Evolutionary conservation across 2,113 vertebrate species (phyloP).

Genomic region (Podiceps cristatus): DNA sequence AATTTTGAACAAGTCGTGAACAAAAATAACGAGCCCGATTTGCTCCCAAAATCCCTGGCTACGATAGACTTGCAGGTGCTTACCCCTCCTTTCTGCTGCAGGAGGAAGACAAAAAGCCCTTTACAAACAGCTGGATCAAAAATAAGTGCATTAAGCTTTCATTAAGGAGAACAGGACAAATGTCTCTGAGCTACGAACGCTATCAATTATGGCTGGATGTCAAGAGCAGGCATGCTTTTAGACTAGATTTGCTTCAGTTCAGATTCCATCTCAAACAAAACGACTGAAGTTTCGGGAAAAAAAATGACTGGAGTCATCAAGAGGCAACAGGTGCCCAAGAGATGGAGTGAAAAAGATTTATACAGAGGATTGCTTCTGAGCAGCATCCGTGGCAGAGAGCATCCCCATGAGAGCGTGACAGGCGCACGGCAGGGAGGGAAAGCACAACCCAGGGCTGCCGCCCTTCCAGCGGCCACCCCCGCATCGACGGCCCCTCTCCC

Average conservation of each 20-base stretch:
- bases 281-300: accelerated
- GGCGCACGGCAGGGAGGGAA: background rate
- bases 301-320: background rate
- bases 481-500: background rate
- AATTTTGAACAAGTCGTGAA: background rate
- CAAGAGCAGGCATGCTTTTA: background rate
- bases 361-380: background rate
- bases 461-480: background rate
- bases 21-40: background rate
- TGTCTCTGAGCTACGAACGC: background rate
- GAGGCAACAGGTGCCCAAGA: background rate
- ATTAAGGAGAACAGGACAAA: background rate
- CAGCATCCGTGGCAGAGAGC: accelerated
- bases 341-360: background rate
- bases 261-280: background rate
- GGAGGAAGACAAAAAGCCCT: background rate
- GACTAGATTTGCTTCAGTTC: background rate
- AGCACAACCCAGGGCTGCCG: background rate
- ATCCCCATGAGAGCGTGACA: accelerated
- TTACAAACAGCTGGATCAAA: background rate
- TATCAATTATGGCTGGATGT: background rate
- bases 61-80: accelerated
- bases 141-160: background rate
- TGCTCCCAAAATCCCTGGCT: background rate
- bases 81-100: background rate